Evolutionary conservation across 2,888 invertebrate species (phyloP).

Genomic region (Aproaerema taeniolella): DNA sequence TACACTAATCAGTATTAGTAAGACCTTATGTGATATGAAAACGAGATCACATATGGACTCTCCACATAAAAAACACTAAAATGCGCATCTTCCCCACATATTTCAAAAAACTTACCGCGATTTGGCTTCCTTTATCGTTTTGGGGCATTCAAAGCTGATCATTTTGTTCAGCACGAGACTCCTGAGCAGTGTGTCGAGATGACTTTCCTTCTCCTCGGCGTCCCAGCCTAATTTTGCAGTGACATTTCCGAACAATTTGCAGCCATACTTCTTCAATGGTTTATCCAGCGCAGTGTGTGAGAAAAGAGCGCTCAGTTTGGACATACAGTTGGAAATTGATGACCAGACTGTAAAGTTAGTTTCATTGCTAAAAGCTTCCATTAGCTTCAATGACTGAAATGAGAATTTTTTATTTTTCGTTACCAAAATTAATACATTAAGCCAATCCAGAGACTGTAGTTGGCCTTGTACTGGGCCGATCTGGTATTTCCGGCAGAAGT

Average conservation of each 20-base stretch:
- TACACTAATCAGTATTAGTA: no score
- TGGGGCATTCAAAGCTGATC: conserved; percentile 88
- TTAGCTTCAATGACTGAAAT: conserved; percentile 82
- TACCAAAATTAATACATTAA: no score
- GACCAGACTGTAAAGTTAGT: conserved; percentile 97
- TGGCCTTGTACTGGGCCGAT: no score
- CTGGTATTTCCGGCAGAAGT: no score
- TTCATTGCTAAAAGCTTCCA: conserved; percentile 90
- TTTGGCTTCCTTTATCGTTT: conserved; percentile 86
- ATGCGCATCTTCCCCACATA: no score
- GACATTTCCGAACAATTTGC: conserved; percentile 84
- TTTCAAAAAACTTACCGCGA: conserved; percentile 76
- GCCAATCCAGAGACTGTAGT: no score
- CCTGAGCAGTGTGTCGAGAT: conserved; percentile 90
- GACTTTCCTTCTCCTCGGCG: conserved; percentile 87
- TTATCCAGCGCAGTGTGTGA: conserved; percentile 87
- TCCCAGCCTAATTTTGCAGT: conserved; percentile 91
- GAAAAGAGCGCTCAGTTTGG: conserved; percentile 85
- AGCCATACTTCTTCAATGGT: conserved; percentile 85
- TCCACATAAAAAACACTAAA: no score
- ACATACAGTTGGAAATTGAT: conserved; percentile 86
- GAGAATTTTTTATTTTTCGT: no score
- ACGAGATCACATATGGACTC: no score
- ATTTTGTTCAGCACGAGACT: conserved; percentile 90
- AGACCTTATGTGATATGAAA: no score